phyloP scores from a whole-genome alignment of 2,113 vertebrate species.

The Nothobranchius furzeri region DNA sequence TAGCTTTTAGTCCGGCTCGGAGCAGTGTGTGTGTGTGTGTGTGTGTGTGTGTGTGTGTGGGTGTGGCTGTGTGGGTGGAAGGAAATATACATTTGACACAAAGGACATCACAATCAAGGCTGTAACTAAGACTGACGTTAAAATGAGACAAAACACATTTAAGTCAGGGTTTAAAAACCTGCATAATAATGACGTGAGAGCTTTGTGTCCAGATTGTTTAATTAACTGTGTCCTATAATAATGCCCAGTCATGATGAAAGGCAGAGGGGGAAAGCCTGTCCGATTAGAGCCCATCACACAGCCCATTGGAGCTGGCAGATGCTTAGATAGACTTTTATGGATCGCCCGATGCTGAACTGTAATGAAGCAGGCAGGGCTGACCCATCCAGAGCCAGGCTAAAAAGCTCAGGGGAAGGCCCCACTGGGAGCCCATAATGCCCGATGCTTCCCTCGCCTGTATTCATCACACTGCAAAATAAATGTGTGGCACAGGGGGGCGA shows the following conservation, averaged over 20 bases:
- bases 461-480: constrained; percentile 95
- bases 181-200: constrained; percentile 10
- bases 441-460: constrained; percentile 83
- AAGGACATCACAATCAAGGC: constrained; percentile 19
- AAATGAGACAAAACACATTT: constrained; percentile 1
- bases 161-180: constrained; percentile 4
- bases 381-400: constrained; percentile 90
- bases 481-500: constrained; percentile 74
- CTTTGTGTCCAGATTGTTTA: constrained; percentile 35
- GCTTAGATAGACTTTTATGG: constrained; percentile 99
- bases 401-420: constrained; percentile 85
- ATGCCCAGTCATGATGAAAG: constrained; percentile 60
- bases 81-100: constrained; percentile 43
- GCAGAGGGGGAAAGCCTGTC: constrained; percentile 78
- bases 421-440: constrained; percentile 91
- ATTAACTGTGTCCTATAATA: constrained; percentile 60
- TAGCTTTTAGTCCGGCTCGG: constrained; percentile 63
- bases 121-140: constrained; percentile 1
- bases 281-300: constrained; percentile 88
- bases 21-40: constrained; percentile 30
- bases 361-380: constrained; percentile 98
- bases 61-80: not conserved
- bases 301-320: constrained; percentile 95
- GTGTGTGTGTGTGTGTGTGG: not conserved
- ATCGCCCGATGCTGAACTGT: constrained; percentile 94